A percentile compares a stretch with the other conserved stretches of the same genome.
Evolutionary conservation across 2,797 vertebrate genomes (phyloP).

Genomic region (Diplodus sargus): DNA sequence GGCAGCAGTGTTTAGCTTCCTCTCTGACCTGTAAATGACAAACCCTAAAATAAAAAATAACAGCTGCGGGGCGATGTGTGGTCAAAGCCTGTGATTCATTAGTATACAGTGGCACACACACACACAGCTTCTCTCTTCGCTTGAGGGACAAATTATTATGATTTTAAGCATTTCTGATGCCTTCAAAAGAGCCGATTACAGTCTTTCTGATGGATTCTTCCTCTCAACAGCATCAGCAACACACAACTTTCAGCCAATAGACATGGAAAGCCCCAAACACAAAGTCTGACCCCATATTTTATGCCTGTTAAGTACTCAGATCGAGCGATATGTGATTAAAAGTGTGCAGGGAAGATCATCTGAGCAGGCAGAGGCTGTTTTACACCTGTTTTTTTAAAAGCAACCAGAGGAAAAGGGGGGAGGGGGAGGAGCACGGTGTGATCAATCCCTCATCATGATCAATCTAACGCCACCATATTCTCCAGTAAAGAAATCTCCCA

Average conservation of each 20-base stretch:
- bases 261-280: neutral
- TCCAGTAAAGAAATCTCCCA: conserved; percentile 60
- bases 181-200: neutral
- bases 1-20: conserved; percentile 62
- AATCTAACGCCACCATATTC: conserved; percentile 74
- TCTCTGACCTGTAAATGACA: conserved; percentile 72
- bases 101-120: conserved; percentile 8
- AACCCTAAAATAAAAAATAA: conserved; percentile 68
- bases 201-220: conserved; percentile 2
- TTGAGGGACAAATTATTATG: neutral
- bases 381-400: conserved; percentile 70
- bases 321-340: neutral
- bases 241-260: conserved; percentile 39
- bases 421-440: neutral
- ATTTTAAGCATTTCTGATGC: neutral
- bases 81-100: conserved; percentile 19
- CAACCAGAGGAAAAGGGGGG: conserved; percentile 2
- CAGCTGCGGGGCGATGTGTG: conserved; percentile 57
- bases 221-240: conserved; percentile 24
- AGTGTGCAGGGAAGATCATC: neutral
- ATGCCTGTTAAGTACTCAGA: neutral
- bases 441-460: conserved; percentile 68
- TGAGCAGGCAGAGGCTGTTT: conserved; percentile 17
- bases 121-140: neutral
- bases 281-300: conserved; percentile 20